Conservation (phyloP, 92 coral and sea anemone species). For the Parazoanthus darwini region DNA sequence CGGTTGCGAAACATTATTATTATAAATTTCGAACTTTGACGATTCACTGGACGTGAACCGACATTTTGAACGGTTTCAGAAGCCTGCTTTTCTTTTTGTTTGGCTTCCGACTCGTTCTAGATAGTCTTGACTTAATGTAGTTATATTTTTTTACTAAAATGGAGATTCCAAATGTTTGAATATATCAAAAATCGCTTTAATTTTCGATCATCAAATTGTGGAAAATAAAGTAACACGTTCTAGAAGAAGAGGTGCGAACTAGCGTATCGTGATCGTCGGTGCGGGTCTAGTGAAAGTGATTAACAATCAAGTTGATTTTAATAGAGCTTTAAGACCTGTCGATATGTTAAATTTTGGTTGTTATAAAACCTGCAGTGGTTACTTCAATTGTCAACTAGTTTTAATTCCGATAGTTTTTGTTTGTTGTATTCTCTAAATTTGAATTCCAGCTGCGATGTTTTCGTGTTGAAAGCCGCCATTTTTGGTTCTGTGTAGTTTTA, state of each 20-base stretch:
- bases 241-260: too few relatives aligned
- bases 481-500: not conserved
- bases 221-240: too few relatives aligned
- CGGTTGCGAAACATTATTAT: not conserved
- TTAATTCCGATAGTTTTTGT: not conserved
- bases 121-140: not conserved
- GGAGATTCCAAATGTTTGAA: not conserved
- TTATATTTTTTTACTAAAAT: not conserved
- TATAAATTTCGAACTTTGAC: not conserved
- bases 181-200: not conserved
- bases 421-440: not conserved
- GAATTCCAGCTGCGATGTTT: conserved; percentile 23
- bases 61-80: not conserved
- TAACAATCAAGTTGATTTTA: too few relatives aligned
- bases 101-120: not conserved
- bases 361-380: not conserved
- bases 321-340: not conserved
- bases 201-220: too few relatives aligned
- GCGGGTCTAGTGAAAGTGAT: too few relatives aligned
- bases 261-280: too few relatives aligned
- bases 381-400: not conserved
- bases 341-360: not conserved
- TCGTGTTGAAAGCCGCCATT: conserved; percentile 27
- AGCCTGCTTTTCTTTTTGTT: not conserved
- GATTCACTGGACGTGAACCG: not conserved